Conservation (phyloP, 2,888 invertebrate genomes). For the Mycogona germanica region DNA sequence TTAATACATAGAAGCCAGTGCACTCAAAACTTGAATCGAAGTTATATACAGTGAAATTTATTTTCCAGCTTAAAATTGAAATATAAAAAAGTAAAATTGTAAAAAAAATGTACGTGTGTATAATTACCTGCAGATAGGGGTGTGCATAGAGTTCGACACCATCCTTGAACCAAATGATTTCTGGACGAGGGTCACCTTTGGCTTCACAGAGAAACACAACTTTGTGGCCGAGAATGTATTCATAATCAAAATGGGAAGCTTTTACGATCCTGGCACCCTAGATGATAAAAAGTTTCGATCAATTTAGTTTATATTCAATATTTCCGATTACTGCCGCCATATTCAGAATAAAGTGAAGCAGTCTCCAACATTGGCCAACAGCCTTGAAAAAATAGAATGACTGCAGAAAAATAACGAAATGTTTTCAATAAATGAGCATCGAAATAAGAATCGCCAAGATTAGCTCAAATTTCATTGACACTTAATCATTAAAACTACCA, state of each 20-base stretch:
- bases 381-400: too few species aligned
- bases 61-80: background rate
- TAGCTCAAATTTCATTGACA: too few species aligned
- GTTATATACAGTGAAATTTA: too few species aligned
- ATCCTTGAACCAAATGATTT: conserved; percentile 93
- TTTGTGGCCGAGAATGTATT: conserved; percentile 87
- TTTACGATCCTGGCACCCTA: conserved; percentile 81
- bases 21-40: too few species aligned
- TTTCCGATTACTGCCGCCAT: background rate
- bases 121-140: conserved; percentile 67
- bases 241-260: conserved; percentile 84
- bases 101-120: background rate
- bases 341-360: too few species aligned
- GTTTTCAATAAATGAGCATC: too few species aligned
- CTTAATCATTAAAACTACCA: too few species aligned
- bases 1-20: too few species aligned
- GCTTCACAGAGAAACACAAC: conserved; percentile 87
- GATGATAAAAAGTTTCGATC: conserved; percentile 33
- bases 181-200: conserved; percentile 75
- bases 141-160: conserved; percentile 85
- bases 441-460: too few species aligned
- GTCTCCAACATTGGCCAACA: background rate
- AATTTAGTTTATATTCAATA: background rate
- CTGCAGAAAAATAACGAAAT: too few species aligned
- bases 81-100: background rate